A percentile compares a stretch with the other conserved stretches of the same genome.
Evolutionary conservation across 2,797 vertebrate species (phyloP).

Genomic region (Notolepis coatsorum): DNA sequence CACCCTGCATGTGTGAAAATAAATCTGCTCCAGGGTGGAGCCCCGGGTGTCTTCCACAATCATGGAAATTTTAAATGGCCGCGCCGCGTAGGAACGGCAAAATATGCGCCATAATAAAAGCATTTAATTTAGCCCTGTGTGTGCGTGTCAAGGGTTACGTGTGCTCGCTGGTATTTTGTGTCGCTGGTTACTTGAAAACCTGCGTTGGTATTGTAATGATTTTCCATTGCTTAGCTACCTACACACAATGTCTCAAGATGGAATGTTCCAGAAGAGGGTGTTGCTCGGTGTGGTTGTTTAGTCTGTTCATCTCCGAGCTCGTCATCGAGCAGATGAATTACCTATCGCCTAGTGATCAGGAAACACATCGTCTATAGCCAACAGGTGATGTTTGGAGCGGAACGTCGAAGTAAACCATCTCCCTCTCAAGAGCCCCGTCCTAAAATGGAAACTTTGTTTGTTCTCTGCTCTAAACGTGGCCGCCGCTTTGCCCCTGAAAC

Average conservation of each 20-base stretch:
- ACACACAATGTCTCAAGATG: slow-evolving; percentile 33
- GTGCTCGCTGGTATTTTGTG: slow-evolving; percentile 27
- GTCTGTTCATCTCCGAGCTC: slow-evolving; percentile 31
- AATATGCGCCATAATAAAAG: slow-evolving; percentile 69
- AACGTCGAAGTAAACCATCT: slow-evolving; percentile 64
- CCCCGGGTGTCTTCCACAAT: slow-evolving; percentile 78
- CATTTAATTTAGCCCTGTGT: slow-evolving; percentile 64
- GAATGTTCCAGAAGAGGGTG: slow-evolving; percentile 21
- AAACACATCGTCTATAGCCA: slow-evolving; percentile 46
- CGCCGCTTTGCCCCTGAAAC: slow-evolving; percentile 56
- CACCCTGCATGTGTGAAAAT: slow-evolving; percentile 86
- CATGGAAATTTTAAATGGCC: slow-evolving; percentile 79
- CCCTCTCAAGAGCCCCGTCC: slow-evolving; percentile 47
- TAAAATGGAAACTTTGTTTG: slow-evolving; percentile 57
- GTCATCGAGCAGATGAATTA: slow-evolving; percentile 59
- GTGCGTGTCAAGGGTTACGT: slow-evolving; percentile 51
- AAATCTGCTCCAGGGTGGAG: slow-evolving; percentile 82
- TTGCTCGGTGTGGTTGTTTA: slow-evolving; percentile 48
- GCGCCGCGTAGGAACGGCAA: slow-evolving; percentile 61
- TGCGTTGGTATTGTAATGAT: slow-evolving; percentile 20
- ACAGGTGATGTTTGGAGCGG: slow-evolving; percentile 54
- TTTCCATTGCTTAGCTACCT: slow-evolving; percentile 52
- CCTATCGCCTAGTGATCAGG: slow-evolving; percentile 53
- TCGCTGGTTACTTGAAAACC: slow-evolving; percentile 38
- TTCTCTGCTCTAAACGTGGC: slow-evolving; percentile 61